Percentiles rank a stretch among this genome's conserved stretches.
Evolutionary conservation across 2,797 vertebrate genomes (phyloP).

Genomic region (Morus bassanus): DNA sequence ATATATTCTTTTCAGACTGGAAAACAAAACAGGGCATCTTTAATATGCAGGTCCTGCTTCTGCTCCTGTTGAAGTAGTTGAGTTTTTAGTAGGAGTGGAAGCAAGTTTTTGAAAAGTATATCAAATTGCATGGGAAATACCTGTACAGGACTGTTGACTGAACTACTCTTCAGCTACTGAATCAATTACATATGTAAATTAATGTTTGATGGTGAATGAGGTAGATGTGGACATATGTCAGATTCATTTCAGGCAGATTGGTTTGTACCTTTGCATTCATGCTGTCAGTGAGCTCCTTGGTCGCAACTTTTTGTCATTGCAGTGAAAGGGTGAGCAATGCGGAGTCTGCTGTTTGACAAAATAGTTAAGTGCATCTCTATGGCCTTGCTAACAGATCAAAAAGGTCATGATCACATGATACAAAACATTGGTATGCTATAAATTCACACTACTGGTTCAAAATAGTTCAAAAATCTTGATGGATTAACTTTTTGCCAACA

Average conservation of each 20-base stretch:
- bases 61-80: neutral
- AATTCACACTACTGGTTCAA: neutral
- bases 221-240: no score
- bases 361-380: neutral
- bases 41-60: neutral
- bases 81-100: neutral
- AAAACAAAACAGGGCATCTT: neutral
- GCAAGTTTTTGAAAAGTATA: neutral
- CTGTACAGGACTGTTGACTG: neutral
- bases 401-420: neutral
- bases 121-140: neutral
- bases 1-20: neutral
- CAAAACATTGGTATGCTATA: neutral
- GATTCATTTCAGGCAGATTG: neutral
- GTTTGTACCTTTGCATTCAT: neutral
- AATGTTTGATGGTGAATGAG: neutral
- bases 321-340: neutral
- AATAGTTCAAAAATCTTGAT: neutral
- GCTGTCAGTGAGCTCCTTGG: neutral
- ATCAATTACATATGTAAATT: neutral
- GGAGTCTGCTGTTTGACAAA: neutral
- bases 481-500: neutral
- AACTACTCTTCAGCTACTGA: neutral
- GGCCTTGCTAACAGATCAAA: neutral
- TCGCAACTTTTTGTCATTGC: neutral